phyloP scores from a whole-genome alignment of 2,888 invertebrate species.

The Iphiclides podalirius region DNA sequence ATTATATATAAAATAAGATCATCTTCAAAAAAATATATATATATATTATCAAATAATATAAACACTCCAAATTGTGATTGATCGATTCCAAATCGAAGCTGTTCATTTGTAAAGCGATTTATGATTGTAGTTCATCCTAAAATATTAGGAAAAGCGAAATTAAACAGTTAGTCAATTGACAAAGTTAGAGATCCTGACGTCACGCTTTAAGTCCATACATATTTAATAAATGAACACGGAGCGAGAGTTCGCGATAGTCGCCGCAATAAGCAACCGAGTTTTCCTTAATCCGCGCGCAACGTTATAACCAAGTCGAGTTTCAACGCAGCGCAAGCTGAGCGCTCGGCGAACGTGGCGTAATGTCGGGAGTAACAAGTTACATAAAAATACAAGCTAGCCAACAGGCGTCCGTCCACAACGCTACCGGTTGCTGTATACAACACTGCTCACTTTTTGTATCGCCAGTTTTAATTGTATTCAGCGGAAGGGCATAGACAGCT shows the following conservation, averaged over 20 bases:
- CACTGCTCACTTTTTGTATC: conserved; percentile 42
- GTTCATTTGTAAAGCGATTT: too few relatives aligned
- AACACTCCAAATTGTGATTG: too few relatives aligned
- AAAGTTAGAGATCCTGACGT: too few relatives aligned
- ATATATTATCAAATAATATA: too few relatives aligned
- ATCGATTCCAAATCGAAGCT: too few relatives aligned
- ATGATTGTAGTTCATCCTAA: too few relatives aligned
- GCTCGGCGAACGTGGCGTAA: conserved; percentile 49
- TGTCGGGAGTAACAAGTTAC: conserved; percentile 53
- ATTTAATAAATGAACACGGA: neutral
- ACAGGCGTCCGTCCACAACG: conserved; percentile 34
- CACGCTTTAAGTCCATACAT: too few relatives aligned
- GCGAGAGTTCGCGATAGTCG: neutral
- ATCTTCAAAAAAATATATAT: too few relatives aligned
- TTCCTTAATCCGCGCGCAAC: conserved; percentile 4
- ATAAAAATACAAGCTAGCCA: conserved; percentile 63
- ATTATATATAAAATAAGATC: too few relatives aligned
- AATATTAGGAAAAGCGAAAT: too few relatives aligned
- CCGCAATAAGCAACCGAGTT: neutral
- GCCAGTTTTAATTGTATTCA: conserved; percentile 29
- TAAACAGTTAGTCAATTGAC: too few relatives aligned
- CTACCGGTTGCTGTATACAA: conserved; percentile 59
- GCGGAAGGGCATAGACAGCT: conserved; percentile 16
- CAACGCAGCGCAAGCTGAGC: conserved; percentile 6
- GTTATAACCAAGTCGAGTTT: neutral